Percentiles rank a stretch among this genome's conserved stretches.
phyloP scores from a whole-genome alignment of 2,888 invertebrate species.

The Polydesmus complanatus region DNA sequence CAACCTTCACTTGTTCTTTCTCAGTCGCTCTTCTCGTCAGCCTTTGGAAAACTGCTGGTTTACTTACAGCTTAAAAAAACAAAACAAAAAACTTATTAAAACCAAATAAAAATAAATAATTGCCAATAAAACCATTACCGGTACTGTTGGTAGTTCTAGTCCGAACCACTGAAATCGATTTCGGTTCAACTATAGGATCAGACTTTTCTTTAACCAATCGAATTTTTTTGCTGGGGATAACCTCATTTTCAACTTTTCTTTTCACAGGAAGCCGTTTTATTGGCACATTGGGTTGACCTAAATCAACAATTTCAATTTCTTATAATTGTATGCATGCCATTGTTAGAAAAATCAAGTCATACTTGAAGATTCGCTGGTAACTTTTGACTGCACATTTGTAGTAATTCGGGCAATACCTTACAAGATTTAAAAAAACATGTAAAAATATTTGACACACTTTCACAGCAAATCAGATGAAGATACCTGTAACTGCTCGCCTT shows the following conservation, averaged over 20 bases:
- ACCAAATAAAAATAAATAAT: too few relatives aligned
- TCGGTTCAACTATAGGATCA: too few relatives aligned
- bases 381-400: background rate
- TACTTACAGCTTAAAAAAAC: background rate
- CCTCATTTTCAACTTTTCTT: background rate
- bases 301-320: too few relatives aligned
- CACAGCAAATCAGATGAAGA: background rate
- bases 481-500: background rate
- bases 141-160: too few relatives aligned
- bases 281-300: background rate
- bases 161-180: too few relatives aligned
- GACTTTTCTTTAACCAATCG: too few relatives aligned
- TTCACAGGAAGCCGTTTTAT: background rate
- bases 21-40: background rate
- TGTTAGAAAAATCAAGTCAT: too few relatives aligned
- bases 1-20: background rate
- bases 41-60: conserved; percentile 5
- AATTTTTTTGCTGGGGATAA: background rate
- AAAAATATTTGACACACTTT: background rate
- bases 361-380: background rate
- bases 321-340: too few relatives aligned
- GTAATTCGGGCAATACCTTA: background rate
- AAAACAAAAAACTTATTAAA: background rate
- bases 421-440: background rate
- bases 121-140: too few relatives aligned